Conservation (phyloP, 2,888 invertebrate species). For the Stegophylla sp. region DNA sequence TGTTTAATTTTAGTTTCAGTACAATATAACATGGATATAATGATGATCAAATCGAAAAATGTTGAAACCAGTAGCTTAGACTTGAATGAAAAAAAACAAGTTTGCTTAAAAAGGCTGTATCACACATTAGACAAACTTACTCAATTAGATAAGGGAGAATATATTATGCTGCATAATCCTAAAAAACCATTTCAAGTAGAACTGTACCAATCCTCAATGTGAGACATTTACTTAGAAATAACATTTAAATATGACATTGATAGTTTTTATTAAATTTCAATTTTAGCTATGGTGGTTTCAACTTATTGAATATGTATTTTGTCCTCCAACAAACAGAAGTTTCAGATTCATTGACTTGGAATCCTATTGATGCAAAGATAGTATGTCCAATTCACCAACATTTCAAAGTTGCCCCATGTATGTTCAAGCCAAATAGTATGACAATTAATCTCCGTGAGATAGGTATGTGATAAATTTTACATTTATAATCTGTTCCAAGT, state of each 20-base stretch:
- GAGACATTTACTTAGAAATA: neutral
- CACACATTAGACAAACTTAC: constrained; percentile 14
- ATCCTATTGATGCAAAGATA: constrained; percentile 12
- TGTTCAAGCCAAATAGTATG: constrained; percentile 28
- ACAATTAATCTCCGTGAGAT: neutral
- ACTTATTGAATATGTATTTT: constrained; percentile 48
- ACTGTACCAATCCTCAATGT: constrained; percentile 26
- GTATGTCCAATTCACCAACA: constrained; percentile 46
- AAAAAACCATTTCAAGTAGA: constrained; percentile 51
- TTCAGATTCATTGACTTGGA: constrained; percentile 40
- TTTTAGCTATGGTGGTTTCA: constrained; percentile 50
- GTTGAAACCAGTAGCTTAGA: neutral
- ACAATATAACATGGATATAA: constrained; percentile 46
- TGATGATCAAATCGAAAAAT: constrained; percentile 21
- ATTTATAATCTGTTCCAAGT: neutral
- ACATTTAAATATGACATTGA: neutral
- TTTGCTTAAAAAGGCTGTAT: constrained; percentile 31
- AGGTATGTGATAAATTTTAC: constrained; percentile 14
- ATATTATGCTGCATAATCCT: constrained; percentile 43
- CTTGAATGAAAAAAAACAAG: constrained; percentile 2
- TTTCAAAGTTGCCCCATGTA: constrained; percentile 50
- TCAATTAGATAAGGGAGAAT: constrained; percentile 40
- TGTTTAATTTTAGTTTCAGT: constrained; percentile 38
- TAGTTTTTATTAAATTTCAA: neutral
- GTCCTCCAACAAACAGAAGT: constrained; percentile 34